Evolutionary conservation across 2,797 vertebrate genomes (phyloP).

Genomic region (Melanotaenia maccullochi): DNA sequence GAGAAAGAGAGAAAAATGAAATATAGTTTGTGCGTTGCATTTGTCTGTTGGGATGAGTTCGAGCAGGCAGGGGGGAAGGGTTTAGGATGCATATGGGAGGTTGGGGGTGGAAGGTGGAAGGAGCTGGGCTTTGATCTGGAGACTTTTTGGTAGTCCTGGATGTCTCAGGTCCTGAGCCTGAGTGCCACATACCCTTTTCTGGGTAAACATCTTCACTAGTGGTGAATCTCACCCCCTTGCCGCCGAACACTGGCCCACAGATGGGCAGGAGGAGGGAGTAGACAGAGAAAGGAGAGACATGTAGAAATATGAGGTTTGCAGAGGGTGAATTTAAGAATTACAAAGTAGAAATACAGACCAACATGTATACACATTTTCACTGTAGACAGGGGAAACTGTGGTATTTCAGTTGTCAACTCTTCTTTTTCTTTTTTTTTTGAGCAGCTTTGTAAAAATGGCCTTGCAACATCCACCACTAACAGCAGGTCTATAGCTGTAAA

Average conservation of each 20-base stretch:
- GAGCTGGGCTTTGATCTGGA: slow-evolving; percentile 65
- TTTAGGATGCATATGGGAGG: slow-evolving; percentile 71
- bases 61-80: slow-evolving; percentile 73
- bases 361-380: slow-evolving; percentile 36
- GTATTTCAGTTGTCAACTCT: background rate
- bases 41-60: slow-evolving; percentile 68
- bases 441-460: slow-evolving; percentile 21
- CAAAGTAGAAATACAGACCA: slow-evolving; percentile 54
- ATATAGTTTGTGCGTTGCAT: slow-evolving; percentile 59
- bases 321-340: slow-evolving; percentile 42
- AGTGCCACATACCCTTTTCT: slow-evolving; percentile 96
- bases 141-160: slow-evolving; percentile 61
- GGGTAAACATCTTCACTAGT: slow-evolving; percentile 99
- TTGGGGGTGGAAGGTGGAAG: slow-evolving; percentile 55
- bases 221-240: slow-evolving; percentile 98
- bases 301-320: slow-evolving; percentile 66
- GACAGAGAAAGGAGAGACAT: slow-evolving; percentile 72
- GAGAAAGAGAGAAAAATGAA: slow-evolving; percentile 31
- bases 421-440: background rate
- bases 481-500: slow-evolving; percentile 3
- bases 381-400: slow-evolving; percentile 1
- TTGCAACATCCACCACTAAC: slow-evolving; percentile 8
- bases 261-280: slow-evolving; percentile 66
- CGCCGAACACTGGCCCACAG: slow-evolving; percentile 94
- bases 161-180: slow-evolving; percentile 70